Evolutionary conservation across 2,113 vertebrate genomes (phyloP).

Genomic region (Bubo bubo): DNA sequence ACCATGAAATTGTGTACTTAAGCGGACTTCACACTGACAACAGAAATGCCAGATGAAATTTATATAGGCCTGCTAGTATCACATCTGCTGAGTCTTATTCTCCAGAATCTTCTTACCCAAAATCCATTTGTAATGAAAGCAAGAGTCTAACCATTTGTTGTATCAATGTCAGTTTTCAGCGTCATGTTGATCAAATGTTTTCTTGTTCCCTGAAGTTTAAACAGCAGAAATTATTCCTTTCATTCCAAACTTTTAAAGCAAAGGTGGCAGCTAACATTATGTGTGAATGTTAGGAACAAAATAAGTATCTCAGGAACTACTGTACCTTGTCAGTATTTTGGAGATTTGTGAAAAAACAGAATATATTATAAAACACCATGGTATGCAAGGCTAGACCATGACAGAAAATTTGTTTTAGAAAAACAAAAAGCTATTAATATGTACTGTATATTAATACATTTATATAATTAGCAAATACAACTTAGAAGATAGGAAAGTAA

Average conservation of each 20-base stretch:
- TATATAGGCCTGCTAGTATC: slow-evolving; percentile 67
- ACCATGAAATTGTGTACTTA: slow-evolving; percentile 88
- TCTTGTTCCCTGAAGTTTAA: not conserved
- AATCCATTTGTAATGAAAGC: slow-evolving; percentile 41
- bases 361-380: not conserved
- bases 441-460: rapidly evolving
- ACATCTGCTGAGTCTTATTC: slow-evolving; percentile 69
- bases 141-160: slow-evolving; percentile 39
- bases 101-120: slow-evolving; percentile 68
- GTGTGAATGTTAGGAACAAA: not conserved
- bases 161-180: slow-evolving; percentile 26
- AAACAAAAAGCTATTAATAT: rapidly evolving
- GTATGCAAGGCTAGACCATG: not conserved
- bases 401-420: not conserved
- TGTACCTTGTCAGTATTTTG: not conserved
- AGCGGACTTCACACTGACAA: slow-evolving; percentile 77
- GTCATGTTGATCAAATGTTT: not conserved
- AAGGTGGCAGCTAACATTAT: not conserved
- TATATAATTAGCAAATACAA: not conserved
- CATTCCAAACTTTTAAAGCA: not conserved
- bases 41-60: slow-evolving; percentile 76
- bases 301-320: not conserved
- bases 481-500: not conserved
- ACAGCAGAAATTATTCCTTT: not conserved
- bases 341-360: not conserved